Base-by-base conservation (phyloP, 2,888 invertebrate species). In the Caenorhabditis uteleia region DNA sequence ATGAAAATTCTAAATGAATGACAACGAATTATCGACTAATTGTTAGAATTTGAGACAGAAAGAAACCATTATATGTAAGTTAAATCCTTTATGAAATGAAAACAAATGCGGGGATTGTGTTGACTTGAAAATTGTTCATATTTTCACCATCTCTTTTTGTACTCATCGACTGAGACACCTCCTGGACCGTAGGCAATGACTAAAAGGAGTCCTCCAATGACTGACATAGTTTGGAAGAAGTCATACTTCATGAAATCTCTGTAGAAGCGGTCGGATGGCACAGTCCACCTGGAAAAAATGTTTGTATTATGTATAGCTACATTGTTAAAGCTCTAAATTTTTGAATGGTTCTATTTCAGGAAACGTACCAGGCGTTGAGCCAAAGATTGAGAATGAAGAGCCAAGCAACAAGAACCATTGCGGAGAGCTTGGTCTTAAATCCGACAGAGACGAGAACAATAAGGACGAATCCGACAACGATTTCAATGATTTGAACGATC, bases 241-340 rank as follows among this genome's bases (percentile, higher is more conserved):
- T 99, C 98, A 84, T 99, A 99, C 88, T 99, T 99, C 77, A 99
- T 90, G 88, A 98, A 99, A 87, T 99, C 98, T 85, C 98, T 88
- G 77, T 97, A 90, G 51, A 95, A 95, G 83, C 93, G 93, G 85
- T 94, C 91, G 7, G 91, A 88, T 3, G 95, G 94, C 84, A 97
- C 90, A 80, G 89, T 88, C 98, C 98, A 98, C n/a, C n/a, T n/a
- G n/a, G n/a, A n/a, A n/a, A n/a, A n/a, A n/a, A n/a, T n/a, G n/a
- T 69, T 71, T 74, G 55, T 20, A 69, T 61, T 12, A 14, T 12
- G 2, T 38, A 26, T 27, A 42, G 20, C 43, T 1, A 12, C 16
- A 27, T 25, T 34, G 20, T 16, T 7, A 23, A 16, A 33, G 10
- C 12, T 6, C 1, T n/a, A 23, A 20, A 31, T 26, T 16, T n/a